phyloP scores from a whole-genome alignment of 2,888 invertebrate genomes.

The Apamea crenata region DNA sequence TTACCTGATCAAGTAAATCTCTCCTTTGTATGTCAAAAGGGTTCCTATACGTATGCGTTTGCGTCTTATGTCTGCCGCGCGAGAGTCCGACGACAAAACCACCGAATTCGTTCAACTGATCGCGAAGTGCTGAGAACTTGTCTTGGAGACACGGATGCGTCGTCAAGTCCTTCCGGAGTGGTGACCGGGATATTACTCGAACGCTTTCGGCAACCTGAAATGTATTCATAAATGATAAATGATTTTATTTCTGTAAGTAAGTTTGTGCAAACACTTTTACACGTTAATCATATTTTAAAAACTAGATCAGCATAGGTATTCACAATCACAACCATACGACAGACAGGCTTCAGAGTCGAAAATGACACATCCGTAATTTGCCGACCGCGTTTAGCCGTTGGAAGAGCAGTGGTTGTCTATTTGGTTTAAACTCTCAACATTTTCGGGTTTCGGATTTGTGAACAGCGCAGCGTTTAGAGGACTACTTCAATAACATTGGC shows the following conservation, averaged over 20 bases:
- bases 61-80: conserved; percentile 87
- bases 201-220: conserved; percentile 93
- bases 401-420: no score
- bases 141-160: conserved; percentile 95
- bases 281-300: no score
- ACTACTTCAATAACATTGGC: no score
- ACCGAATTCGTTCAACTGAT: conserved; percentile 96
- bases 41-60: conserved; percentile 94
- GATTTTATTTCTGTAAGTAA: not conserved
- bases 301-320: no score
- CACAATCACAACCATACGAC: no score
- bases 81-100: conserved; percentile 95
- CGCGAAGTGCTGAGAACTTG: conserved; percentile 95
- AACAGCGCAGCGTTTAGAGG: no score
- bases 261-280: no score
- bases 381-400: no score
- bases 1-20: conserved; percentile 95
- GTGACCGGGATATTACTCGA: conserved; percentile 93
- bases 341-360: no score
- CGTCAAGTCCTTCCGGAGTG: conserved; percentile 94
- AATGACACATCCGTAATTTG: no score
- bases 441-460: no score
- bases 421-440: no score
- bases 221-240: not conserved
- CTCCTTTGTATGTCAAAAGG: conserved; percentile 98